Evolutionary conservation across 2,113 vertebrate genomes (phyloP).

Genomic region (Phalacrocorax aristotelis): DNA sequence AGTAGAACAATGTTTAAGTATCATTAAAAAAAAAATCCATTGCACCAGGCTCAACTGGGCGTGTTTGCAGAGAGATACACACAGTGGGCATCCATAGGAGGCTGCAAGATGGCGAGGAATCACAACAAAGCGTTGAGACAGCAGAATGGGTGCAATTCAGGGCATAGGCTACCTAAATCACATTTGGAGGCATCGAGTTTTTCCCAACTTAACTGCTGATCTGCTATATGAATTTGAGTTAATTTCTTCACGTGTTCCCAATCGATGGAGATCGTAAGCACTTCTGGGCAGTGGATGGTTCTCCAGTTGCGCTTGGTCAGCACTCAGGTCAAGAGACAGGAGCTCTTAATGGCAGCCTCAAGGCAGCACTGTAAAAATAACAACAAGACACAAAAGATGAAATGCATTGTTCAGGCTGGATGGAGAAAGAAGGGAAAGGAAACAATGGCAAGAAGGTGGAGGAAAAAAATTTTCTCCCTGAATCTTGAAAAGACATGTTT

Average conservation of each 20-base stretch:
- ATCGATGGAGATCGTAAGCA: not conserved
- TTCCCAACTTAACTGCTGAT: not conserved
- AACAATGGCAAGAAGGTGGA: not conserved
- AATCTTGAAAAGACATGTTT: not conserved
- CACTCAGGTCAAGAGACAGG: not conserved
- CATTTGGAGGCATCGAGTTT: not conserved
- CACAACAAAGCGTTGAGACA: not conserved
- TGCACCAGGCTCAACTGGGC: not conserved
- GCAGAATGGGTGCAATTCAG: not conserved
- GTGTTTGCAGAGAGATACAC: not conserved
- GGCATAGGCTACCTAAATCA: not conserved
- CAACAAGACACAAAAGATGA: not conserved
- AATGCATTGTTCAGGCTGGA: not conserved
- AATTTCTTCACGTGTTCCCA: not conserved
- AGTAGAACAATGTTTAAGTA: not conserved
- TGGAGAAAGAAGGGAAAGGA: not conserved
- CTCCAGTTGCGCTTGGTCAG: not conserved
- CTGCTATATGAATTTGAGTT: not conserved
- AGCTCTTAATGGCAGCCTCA: not conserved
- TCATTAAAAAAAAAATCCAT: not conserved
- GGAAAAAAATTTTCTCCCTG: not conserved
- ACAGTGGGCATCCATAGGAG: not conserved
- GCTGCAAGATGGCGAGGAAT: not conserved
- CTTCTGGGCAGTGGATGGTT: not conserved
- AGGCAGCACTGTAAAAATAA: not conserved